Percentiles rank a stretch among this genome's conserved stretches.
Evolutionary conservation across 2,888 invertebrate species (phyloP).

Genomic region (Nomada hirtipes): DNA sequence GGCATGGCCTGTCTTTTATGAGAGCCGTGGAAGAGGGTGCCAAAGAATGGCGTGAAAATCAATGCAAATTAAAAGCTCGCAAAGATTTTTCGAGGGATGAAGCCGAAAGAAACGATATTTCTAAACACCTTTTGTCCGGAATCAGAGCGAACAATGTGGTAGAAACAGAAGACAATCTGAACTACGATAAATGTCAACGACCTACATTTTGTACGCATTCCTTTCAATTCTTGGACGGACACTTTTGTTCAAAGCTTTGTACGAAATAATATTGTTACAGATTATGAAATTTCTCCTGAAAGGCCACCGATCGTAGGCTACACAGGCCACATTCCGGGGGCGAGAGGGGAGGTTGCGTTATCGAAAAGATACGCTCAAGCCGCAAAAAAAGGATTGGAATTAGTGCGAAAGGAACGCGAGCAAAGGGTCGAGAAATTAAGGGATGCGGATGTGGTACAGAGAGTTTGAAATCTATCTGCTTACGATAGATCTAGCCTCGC

Average conservation of each 20-base stretch:
- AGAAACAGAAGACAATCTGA: conserved; percentile 75
- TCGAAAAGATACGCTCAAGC: conserved; percentile 89
- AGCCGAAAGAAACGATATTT: conserved; percentile 73
- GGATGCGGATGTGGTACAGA: conserved; percentile 60
- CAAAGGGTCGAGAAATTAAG: conserved; percentile 76
- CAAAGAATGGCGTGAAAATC: conserved; percentile 85
- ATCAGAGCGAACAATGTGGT: conserved; percentile 76
- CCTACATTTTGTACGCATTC: conserved; percentile 74
- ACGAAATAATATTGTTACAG: conserved; percentile 81
- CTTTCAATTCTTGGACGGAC: background rate
- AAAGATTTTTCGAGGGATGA: conserved; percentile 77
- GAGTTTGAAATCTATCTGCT: conserved; percentile 68
- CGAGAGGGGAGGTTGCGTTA: conserved; percentile 89
- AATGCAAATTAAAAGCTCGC: conserved; percentile 76
- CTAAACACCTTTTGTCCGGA: conserved; percentile 77
- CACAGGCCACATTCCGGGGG: conserved; percentile 90
- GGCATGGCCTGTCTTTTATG: conserved; percentile 85
- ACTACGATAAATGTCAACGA: conserved; percentile 50
- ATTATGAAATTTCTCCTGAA: conserved; percentile 88
- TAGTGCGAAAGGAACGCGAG: conserved; percentile 86
- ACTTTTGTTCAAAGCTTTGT: background rate
- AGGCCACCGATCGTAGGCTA: conserved; percentile 90
- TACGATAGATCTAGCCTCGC: conserved; percentile 65
- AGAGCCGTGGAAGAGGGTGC: conserved; percentile 85
- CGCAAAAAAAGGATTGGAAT: conserved; percentile 87